phyloP scores from a whole-genome alignment of 2,888 invertebrate genomes.

The Reticulitermes lucifugus region DNA sequence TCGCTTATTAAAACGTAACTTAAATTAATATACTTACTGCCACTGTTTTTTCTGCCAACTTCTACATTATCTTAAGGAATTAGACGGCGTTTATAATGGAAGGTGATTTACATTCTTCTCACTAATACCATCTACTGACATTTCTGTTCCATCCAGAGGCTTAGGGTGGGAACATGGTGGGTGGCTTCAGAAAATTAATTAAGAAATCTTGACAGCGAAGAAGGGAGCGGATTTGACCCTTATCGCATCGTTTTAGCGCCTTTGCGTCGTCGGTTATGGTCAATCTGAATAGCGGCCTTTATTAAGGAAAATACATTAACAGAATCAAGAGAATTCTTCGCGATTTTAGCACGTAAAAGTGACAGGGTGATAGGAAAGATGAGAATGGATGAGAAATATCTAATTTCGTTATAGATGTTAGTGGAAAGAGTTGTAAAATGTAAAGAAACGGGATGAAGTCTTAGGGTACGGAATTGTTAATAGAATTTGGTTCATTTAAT shows the following conservation, averaged over 20 bases:
- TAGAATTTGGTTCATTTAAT: too few relatives aligned
- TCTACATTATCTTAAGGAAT: neutral
- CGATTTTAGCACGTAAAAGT: too few relatives aligned
- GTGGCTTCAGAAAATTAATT: neutral
- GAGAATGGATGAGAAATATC: too few relatives aligned
- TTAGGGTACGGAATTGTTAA: too few relatives aligned
- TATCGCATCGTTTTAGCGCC: neutral
- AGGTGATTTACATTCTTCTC: neutral
- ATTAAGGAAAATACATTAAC: conserved; percentile 5
- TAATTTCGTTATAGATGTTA: too few relatives aligned
- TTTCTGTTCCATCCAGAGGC: neutral
- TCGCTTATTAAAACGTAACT: too few relatives aligned
- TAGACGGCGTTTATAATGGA: neutral
- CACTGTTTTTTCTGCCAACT: too few relatives aligned
- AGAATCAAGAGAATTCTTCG: neutral
- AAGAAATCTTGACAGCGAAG: conserved; percentile 19
- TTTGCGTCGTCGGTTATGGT: neutral
- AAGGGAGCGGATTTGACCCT: conserved; percentile 4
- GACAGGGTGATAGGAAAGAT: too few relatives aligned
- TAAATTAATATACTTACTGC: too few relatives aligned
- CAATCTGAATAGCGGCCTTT: neutral
- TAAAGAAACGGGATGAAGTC: too few relatives aligned
- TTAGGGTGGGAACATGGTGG: neutral
- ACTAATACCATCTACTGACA: neutral
- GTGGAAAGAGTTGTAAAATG: too few relatives aligned